phyloP scores from a whole-genome alignment of 2,888 invertebrate species.

The Nomada hirtipes region DNA sequence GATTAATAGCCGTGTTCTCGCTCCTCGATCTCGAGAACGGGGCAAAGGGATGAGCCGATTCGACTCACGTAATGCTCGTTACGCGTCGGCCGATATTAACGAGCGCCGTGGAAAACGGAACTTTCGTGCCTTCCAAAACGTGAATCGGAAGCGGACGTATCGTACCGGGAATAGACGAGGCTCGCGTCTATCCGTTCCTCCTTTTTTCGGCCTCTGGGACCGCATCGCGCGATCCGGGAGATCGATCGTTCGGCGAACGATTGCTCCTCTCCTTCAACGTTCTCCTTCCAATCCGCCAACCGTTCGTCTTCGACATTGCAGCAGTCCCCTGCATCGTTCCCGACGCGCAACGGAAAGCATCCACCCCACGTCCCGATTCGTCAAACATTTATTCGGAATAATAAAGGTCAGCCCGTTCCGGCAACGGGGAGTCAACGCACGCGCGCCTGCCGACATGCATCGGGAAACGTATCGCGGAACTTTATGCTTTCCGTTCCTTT shows the following conservation, averaged over 20 bases:
- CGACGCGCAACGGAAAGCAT: too few species aligned
- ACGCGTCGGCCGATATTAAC: constrained; percentile 74
- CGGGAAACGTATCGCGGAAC: constrained; percentile 41
- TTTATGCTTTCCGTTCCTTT: constrained; percentile 18
- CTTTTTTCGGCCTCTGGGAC: constrained; percentile 6
- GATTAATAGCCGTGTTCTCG: constrained; percentile 69
- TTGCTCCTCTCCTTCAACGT: not conserved
- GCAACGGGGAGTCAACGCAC: constrained; percentile 15
- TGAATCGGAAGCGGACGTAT: constrained; percentile 72
- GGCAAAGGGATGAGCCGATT: constrained; percentile 67
- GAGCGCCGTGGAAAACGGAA: constrained; percentile 69
- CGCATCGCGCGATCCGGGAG: constrained; percentile 34
- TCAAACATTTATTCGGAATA: constrained; percentile 56
- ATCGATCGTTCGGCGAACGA: constrained; percentile 36
- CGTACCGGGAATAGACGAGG: constrained; percentile 53
- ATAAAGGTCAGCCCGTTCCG: constrained; percentile 47
- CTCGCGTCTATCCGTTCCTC: constrained; percentile 40
- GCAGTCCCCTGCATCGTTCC: not conserved
- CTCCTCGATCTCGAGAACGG: constrained; percentile 43
- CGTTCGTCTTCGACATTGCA: constrained; percentile 7
- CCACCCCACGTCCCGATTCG: constrained; percentile 38
- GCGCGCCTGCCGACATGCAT: not conserved
- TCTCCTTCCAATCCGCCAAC: too few species aligned
- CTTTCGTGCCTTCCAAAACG: constrained; percentile 70
- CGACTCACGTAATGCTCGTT: constrained; percentile 75